Conservation (phyloP, 1,140 invertebrate species). For the Drosophila pruinosa region DNA sequence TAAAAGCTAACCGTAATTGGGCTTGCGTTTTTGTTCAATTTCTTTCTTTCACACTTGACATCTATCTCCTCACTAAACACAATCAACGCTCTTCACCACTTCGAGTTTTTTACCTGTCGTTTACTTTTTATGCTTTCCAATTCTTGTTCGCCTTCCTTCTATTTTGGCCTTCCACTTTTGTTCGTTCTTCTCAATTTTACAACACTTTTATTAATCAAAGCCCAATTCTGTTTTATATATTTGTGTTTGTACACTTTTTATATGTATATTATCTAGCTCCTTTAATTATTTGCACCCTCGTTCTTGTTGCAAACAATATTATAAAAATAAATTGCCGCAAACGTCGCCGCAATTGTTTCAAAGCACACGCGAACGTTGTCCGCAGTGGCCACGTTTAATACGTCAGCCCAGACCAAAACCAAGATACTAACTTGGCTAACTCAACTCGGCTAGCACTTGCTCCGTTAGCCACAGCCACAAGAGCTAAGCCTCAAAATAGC, state of each 20-base stretch:
- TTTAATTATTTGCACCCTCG: slow-evolving; percentile 15
- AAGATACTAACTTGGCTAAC: slow-evolving; percentile 65
- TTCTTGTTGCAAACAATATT: slow-evolving; percentile 26
- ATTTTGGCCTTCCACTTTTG: slow-evolving; percentile 40
- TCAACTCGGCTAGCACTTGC: slow-evolving; percentile 52
- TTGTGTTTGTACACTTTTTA: not conserved
- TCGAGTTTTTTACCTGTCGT: slow-evolving; percentile 57
- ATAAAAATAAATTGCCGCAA: slow-evolving; percentile 52
- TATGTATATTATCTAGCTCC: slow-evolving; percentile 2
- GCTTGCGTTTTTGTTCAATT: slow-evolving; percentile 37
- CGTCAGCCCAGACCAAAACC: slow-evolving; percentile 58
- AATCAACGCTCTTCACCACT: slow-evolving; percentile 23
- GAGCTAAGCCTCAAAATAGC: slow-evolving; percentile 57
- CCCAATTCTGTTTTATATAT: slow-evolving; percentile 1
- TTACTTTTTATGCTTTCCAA: slow-evolving; percentile 57
- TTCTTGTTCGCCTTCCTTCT: slow-evolving; percentile 49
- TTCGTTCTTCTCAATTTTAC: slow-evolving; percentile 36
- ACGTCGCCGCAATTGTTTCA: slow-evolving; percentile 40
- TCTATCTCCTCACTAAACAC: slow-evolving; percentile 34
- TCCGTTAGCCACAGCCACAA: slow-evolving; percentile 47
- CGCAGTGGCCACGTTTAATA: slow-evolving; percentile 58
- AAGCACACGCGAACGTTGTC: slow-evolving; percentile 68
- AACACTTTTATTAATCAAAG: slow-evolving; percentile 30
- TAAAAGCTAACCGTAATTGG: slow-evolving; percentile 68
- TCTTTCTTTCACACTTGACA: slow-evolving; percentile 54